A percentile compares a stretch with the other conserved stretches of the same genome.
phyloP scores from a whole-genome alignment of 2,888 invertebrate genomes.

The Eupithecia inturbata region DNA sequence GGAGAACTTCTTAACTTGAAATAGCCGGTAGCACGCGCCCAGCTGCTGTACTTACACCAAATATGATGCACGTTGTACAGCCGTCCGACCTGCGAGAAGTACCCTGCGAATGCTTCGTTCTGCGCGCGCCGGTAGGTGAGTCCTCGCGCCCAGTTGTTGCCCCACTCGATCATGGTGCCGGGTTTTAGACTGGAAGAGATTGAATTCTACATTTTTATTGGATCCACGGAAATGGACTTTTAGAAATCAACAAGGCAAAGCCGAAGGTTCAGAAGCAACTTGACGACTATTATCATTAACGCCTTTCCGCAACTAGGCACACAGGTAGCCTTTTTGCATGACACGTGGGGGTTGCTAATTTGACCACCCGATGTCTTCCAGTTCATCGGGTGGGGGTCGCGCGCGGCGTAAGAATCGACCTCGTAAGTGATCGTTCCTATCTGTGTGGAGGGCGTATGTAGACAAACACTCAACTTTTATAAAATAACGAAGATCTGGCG shows the following conservation, averaged over 20 bases:
- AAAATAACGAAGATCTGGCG: too few species aligned
- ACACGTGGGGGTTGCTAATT: too few species aligned
- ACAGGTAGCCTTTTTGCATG: too few species aligned
- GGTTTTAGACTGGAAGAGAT: slow-evolving; percentile 90
- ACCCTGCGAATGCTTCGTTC: slow-evolving; percentile 98
- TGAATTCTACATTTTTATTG: background rate
- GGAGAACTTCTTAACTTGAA: too few species aligned
- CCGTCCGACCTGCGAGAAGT: slow-evolving; percentile 98
- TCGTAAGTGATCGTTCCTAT: too few species aligned
- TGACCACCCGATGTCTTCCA: too few species aligned
- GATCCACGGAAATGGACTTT: background rate
- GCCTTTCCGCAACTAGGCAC: too few species aligned
- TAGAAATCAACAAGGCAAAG: background rate
- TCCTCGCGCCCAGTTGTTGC: slow-evolving; percentile 99
- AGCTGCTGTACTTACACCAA: slow-evolving; percentile 92
- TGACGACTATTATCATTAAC: background rate
- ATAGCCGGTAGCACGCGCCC: too few species aligned
- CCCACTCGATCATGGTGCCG: slow-evolving; percentile 99
- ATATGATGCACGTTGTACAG: slow-evolving; percentile 99
- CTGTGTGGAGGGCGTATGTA: too few species aligned
- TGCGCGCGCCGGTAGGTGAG: slow-evolving; percentile 95
- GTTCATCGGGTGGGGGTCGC: too few species aligned
- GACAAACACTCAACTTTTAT: too few species aligned
- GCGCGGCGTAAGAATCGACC: too few species aligned
- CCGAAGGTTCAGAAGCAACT: background rate